phyloP scores from a whole-genome alignment of 1,140 invertebrate species.

The Scaptomyza graminum region DNA sequence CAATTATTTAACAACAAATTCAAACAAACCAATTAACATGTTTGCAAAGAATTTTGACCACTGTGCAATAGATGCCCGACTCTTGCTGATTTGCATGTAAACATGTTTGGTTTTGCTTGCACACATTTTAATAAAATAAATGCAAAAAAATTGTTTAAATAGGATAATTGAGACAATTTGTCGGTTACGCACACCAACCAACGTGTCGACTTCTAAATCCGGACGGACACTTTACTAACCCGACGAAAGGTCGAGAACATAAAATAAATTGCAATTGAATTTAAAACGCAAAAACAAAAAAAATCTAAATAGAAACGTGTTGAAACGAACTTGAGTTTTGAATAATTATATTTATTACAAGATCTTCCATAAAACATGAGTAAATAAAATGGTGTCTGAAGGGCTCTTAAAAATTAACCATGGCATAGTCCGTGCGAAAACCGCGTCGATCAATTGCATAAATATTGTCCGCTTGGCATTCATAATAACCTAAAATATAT shows the following conservation, averaged over 20 bases:
- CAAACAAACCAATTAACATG: background rate
- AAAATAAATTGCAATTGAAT: slow-evolving; percentile 17
- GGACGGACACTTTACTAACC: too few species aligned
- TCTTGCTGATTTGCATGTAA: slow-evolving; percentile 32
- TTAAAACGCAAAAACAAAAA: slow-evolving; percentile 10
- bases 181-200: slow-evolving; percentile 40
- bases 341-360: slow-evolving; percentile 26
- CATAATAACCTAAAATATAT: slow-evolving; percentile 87
- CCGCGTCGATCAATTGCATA: slow-evolving; percentile 94
- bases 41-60: slow-evolving; percentile 16
- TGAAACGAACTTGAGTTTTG: slow-evolving; percentile 28
- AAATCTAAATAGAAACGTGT: slow-evolving; percentile 6
- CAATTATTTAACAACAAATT: too few species aligned
- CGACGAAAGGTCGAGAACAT: slow-evolving; percentile 51
- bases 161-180: slow-evolving; percentile 81
- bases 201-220: background rate
- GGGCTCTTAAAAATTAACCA: slow-evolving; percentile 76
- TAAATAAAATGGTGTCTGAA: background rate
- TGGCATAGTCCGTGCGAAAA: slow-evolving; percentile 92
- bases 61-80: slow-evolving; percentile 41
- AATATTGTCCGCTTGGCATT: slow-evolving; percentile 96
- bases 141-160: slow-evolving; percentile 78
- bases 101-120: slow-evolving; percentile 65
- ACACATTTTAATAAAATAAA: slow-evolving; percentile 82
- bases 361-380: slow-evolving; percentile 6